Conservation (phyloP, 2,888 invertebrate genomes). For the Leucania comma region DNA sequence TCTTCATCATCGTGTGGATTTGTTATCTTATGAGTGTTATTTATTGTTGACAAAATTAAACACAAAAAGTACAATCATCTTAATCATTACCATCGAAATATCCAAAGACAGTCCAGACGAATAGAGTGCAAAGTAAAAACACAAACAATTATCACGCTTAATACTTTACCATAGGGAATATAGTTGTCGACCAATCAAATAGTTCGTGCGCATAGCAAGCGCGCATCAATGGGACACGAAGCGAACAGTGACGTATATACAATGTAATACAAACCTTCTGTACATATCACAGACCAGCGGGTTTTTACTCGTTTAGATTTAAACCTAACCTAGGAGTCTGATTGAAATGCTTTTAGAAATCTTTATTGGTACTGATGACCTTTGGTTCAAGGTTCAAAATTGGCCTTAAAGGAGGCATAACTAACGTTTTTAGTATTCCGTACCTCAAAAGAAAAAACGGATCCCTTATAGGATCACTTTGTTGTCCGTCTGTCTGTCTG, state of each 20-base stretch:
- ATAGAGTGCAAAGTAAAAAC: too few species aligned
- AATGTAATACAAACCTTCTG: slow-evolving; percentile 58
- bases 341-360: slow-evolving; percentile 47
- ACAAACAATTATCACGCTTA: background rate
- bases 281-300: slow-evolving; percentile 81
- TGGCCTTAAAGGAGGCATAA: background rate
- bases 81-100: too few species aligned
- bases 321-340: slow-evolving; percentile 67
- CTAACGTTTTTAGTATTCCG: too few species aligned
- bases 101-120: too few species aligned
- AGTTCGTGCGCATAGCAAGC: slow-evolving; percentile 21
- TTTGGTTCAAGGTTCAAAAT: background rate
- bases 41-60: too few species aligned
- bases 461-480: too few species aligned
- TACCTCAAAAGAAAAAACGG: too few species aligned
- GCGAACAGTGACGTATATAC: slow-evolving; percentile 46
- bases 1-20: too few species aligned
- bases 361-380: background rate
- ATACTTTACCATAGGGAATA: slow-evolving; percentile 25
- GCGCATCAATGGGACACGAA: slow-evolving; percentile 29
- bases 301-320: slow-evolving; percentile 65
- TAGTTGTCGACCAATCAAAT: slow-evolving; percentile 27
- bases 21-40: too few species aligned
- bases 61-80: too few species aligned
- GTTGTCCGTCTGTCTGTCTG: too few species aligned